Evolutionary conservation across 1,140 invertebrate genomes (phyloP), one percentile per base, ranked within the genome.

Genomic region (Doryteuthis pealeii): DNA sequence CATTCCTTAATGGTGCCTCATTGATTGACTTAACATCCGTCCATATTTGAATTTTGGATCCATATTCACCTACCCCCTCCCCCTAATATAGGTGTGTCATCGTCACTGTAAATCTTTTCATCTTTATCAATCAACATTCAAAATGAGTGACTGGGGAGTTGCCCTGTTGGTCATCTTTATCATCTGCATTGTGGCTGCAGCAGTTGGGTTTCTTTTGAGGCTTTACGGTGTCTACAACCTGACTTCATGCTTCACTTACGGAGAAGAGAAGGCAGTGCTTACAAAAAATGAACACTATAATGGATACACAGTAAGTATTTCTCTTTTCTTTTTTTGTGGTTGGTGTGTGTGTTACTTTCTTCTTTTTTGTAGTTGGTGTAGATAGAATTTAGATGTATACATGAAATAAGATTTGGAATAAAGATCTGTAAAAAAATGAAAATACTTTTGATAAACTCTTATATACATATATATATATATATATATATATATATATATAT

Each of bases 141-240:
- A 54, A n/a, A 85, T 85, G 84, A 84, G 82, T 78, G 84, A 84
- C 67, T 82, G 81, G 75, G 83, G 79, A 30, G 79, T 84, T 33
- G 83, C 83, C 1, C 72, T 85, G 69, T 70, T 85, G 31, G 83
- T 85, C 22, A 81, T 85, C 31, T 75, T 80, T 22, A 72, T 84
- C 6, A 76, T 80, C 54, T 77, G 78, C 2, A 79, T 81, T 1
- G 79, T 81, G 26, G 79, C 80, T 12, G 79, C 83, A 14, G 78
- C 80, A 3, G 54, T 83, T 1, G 84, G 79, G 15, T 76, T 83
- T 8, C 73, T 85, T n/a, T 74, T 82, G 31, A 33, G 84, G 12
- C 71, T 83, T 66, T 82, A 82, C 54, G 84, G 84, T 8, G 76
- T 84, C 33, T 85, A 84, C 74, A 78, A 81, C 3, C 71, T 85